These are phyloP conservation scores for Lepidurus arcticus DNA, from an alignment of 1,140 invertebrate genomes.

Conservation along the genomic window DNA sequence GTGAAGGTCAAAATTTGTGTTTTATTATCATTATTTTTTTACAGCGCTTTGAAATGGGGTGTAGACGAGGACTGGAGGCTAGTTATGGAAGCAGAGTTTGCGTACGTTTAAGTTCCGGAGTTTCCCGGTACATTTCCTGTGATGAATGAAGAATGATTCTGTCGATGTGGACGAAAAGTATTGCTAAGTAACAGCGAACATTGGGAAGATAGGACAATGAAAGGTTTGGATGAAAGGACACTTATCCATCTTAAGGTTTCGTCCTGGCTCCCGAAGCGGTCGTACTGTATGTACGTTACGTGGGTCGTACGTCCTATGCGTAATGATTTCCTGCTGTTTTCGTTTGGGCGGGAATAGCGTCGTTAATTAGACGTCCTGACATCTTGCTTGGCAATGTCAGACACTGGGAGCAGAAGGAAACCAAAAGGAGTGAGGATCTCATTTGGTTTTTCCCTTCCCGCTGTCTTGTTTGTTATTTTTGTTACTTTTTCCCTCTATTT, in stretches of 20 bases:
- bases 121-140: too few species aligned
- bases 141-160: too few species aligned
- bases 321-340: slow-evolving; percentile 10
- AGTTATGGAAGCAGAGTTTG: too few species aligned
- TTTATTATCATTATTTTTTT: too few species aligned
- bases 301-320: not conserved
- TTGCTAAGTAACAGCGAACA: not conserved
- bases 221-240: not conserved
- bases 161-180: too few species aligned
- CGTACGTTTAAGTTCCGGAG: too few species aligned
- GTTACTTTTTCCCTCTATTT: too few species aligned
- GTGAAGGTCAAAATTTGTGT: too few species aligned
- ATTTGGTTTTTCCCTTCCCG: not conserved
- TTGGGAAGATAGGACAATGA: not conserved
- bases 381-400: slow-evolving; percentile 4
- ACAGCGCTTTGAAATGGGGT: too few species aligned
- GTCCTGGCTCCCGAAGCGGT: not conserved
- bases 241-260: not conserved
- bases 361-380: slow-evolving; percentile 8
- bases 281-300: not conserved
- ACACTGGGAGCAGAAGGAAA: not conserved
- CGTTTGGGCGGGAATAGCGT: not conserved
- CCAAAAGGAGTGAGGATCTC: not conserved
- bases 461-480: not conserved
- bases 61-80: too few species aligned